phyloP scores from a whole-genome alignment of 1,140 invertebrate species.

The Euwallacea similis region DNA sequence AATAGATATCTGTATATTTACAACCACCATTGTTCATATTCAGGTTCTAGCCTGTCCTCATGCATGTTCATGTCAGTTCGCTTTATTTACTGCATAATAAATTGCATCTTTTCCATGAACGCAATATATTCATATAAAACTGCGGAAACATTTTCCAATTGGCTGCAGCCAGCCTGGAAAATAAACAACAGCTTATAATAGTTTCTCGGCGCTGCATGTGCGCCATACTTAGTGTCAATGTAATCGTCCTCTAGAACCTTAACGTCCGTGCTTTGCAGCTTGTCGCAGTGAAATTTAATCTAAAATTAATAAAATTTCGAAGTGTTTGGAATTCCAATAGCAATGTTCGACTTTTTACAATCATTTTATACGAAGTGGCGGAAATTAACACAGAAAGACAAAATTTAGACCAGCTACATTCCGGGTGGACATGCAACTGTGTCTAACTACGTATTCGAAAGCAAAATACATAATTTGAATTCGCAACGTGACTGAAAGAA shows the following conservation, averaged over 20 bases:
- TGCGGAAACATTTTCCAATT: too few species aligned
- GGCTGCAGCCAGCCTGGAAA: neutral
- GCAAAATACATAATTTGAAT: constrained; percentile 7
- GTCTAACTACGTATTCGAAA: too few species aligned
- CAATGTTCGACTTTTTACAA: too few species aligned
- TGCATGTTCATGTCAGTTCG: too few species aligned
- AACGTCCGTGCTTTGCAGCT: neutral
- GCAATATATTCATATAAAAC: too few species aligned
- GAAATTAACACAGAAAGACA: neutral
- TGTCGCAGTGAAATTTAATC: neutral
- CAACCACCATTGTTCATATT: too few species aligned
- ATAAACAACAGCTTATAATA: neutral
- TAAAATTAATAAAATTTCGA: neutral
- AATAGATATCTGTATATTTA: too few species aligned
- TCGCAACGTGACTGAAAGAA: neutral
- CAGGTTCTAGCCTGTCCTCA: too few species aligned
- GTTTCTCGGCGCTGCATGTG: neutral
- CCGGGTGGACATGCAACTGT: neutral
- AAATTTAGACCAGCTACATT: neutral
- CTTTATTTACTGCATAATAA: too few species aligned
- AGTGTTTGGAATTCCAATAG: too few species aligned
- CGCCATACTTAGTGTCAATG: neutral
- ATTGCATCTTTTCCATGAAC: too few species aligned
- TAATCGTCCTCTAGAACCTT: neutral
- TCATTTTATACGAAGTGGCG: too few species aligned